Evolutionary conservation across 2,797 vertebrate species (phyloP), one percentile per base, ranked within the genome.

Genomic region (Siniperca scherzeri): DNA sequence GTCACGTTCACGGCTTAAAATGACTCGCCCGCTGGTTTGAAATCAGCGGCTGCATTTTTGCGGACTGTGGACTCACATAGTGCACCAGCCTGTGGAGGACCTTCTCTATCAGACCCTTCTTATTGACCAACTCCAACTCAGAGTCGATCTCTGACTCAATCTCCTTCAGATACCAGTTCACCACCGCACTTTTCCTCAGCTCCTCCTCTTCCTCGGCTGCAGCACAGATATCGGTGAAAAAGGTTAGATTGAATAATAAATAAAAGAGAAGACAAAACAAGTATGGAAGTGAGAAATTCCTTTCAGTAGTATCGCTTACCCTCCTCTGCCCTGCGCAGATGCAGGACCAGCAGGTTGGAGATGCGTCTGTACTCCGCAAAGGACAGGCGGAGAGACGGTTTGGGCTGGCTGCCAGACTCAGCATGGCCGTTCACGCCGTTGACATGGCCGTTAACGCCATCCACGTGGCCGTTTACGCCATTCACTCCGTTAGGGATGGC

Each of bases 101-200:
- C 91, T 97, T 98, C 91, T 99, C 98, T n/a, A 99, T 98, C 82
- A 99, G 95, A 56, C 95, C 96, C 95, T 99, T 99, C 91, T 95
- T 98, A 87, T 95, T 97, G 93, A 99, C 94, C 25, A 99, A 97
- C 57, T 99, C 97, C 87, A 98, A 95, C 94, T 99, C 98, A 3
- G 98, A 99, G 82, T 99, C 98, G 3, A 99, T 99, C 95, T 99
- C 98, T 0, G 98, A 97, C 93, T 99, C 99, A 0, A 99, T 97
- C 95, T 99, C 98, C 89, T 99, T 99, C 90, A 99, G 95, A 80
- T 99, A 99, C 99, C 99, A 99, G 92, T 99, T 99, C 82, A 99
- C 95, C 77, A 99, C 97, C 0, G 97, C 97, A 1, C 95, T 98
- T 78, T 96, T 99, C 93, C 96, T 98, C 89, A 99, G 95, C 16